phyloP scores from a whole-genome alignment of 2,113 vertebrate genomes.

The Planiliza haematocheilus region DNA sequence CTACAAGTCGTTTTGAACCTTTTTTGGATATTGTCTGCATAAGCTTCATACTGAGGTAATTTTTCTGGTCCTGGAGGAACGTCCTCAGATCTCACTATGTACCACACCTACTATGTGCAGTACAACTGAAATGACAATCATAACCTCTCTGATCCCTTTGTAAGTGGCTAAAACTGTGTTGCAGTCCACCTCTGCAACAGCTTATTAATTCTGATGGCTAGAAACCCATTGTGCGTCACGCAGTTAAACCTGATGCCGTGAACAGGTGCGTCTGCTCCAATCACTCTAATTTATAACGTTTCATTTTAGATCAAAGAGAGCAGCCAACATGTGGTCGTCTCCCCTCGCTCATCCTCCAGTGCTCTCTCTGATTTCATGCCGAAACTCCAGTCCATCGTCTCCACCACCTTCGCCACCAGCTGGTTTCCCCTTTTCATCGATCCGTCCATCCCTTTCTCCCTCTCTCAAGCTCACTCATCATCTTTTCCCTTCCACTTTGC shows the following conservation, averaged over 20 bases:
- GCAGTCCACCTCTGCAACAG: not conserved
- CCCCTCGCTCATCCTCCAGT: not conserved
- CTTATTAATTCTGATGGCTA: not conserved
- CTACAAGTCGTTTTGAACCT: too few species aligned
- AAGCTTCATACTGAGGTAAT: too few species aligned
- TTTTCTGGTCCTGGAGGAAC: too few species aligned
- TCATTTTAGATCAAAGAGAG: slow-evolving; percentile 54
- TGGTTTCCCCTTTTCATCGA: not conserved
- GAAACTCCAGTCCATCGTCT: slow-evolving; percentile 20
- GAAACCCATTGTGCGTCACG: slow-evolving; percentile 4
- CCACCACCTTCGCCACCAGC: slow-evolving; percentile 14
- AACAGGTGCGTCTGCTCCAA: slow-evolving; percentile 30
- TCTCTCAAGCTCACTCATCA: slow-evolving; percentile 2
- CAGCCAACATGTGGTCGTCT: slow-evolving; percentile 17
- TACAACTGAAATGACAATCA: too few species aligned
- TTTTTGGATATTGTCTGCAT: too few species aligned
- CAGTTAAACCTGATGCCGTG: slow-evolving; percentile 30
- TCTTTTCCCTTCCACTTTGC: not conserved
- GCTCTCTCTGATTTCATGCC: slow-evolving; percentile 43
- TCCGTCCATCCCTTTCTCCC: slow-evolving; percentile 1
- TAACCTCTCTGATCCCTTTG: too few species aligned
- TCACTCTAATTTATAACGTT: slow-evolving; percentile 53
- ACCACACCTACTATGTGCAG: too few species aligned
- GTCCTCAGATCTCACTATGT: too few species aligned
- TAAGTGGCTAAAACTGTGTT: too few species aligned